Evolutionary conservation across 2,113 vertebrate genomes (phyloP).

Genomic region (Odocoileus virginianus): DNA sequence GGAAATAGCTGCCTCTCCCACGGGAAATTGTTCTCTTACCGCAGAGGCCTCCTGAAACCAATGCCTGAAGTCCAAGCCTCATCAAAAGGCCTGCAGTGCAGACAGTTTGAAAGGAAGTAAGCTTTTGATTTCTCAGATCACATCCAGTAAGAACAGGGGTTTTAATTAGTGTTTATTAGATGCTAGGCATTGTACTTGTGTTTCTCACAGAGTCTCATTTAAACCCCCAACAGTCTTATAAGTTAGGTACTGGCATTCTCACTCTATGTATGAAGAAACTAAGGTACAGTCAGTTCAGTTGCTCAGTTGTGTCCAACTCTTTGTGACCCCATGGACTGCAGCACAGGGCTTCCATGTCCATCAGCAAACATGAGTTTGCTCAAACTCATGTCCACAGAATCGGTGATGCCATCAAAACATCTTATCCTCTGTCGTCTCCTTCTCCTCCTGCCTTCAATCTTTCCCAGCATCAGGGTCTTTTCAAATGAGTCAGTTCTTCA

Average conservation of each 20-base stretch:
- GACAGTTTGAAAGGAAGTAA: background rate
- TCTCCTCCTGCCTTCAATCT: background rate
- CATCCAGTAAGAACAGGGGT: background rate
- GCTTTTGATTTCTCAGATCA: background rate
- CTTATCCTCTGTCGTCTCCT: accelerated
- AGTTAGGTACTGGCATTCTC: background rate
- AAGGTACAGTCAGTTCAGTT: background rate
- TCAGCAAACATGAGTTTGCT: background rate
- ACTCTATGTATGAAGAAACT: background rate
- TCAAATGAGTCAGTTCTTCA: background rate
- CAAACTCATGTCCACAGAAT: background rate
- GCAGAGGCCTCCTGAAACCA: background rate
- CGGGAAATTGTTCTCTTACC: background rate
- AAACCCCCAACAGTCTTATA: background rate
- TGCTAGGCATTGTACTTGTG: background rate
- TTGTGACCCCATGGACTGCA: background rate
- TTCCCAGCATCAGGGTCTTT: background rate
- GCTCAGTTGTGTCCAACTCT: background rate
- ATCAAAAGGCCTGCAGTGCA: background rate
- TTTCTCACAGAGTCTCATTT: background rate
- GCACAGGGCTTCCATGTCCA: background rate
- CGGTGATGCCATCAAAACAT: background rate
- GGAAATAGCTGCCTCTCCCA: background rate
- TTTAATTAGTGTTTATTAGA: background rate
- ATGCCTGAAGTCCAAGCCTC: background rate